Evolutionary conservation across 2,888 invertebrate species (phyloP).

Genomic region (Perithous albicinctus): DNA sequence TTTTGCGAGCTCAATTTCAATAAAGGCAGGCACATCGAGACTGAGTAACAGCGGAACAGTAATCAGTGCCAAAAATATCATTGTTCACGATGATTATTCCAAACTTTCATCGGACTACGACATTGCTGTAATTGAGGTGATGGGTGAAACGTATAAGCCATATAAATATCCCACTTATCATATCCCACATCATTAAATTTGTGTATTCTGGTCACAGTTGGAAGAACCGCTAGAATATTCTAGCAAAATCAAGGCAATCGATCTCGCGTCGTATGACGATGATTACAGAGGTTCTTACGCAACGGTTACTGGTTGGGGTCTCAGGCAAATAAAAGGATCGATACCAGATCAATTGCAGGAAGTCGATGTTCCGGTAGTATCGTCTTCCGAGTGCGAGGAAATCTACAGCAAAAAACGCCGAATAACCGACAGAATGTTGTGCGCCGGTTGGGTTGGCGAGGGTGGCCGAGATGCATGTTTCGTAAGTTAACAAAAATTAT

Average conservation of each 20-base stretch:
- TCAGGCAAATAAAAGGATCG: slow-evolving; percentile 70
- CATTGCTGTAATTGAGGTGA: slow-evolving; percentile 77
- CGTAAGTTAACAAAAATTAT: slow-evolving; percentile 84
- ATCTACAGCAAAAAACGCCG: slow-evolving; percentile 73
- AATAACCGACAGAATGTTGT: slow-evolving; percentile 87
- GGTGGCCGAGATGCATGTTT: slow-evolving; percentile 87
- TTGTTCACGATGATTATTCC: slow-evolving; percentile 77
- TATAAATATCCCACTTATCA: not conserved
- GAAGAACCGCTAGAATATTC: slow-evolving; percentile 71
- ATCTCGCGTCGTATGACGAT: slow-evolving; percentile 73
- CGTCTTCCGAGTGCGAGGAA: slow-evolving; percentile 73
- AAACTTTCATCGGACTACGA: slow-evolving; percentile 76
- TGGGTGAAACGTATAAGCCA: not conserved
- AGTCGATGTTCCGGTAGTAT: slow-evolving; percentile 78
- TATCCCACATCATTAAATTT: not conserved
- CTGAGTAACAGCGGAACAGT: slow-evolving; percentile 69
- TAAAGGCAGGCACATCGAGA: slow-evolving; percentile 71
- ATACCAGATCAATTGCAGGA: slow-evolving; percentile 75
- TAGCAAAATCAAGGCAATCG: slow-evolving; percentile 72
- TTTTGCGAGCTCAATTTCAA: slow-evolving; percentile 62
- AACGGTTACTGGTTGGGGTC: slow-evolving; percentile 81
- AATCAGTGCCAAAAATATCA: slow-evolving; percentile 68
- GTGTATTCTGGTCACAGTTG: slow-evolving; percentile 67
- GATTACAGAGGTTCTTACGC: slow-evolving; percentile 74
- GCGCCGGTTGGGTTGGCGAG: slow-evolving; percentile 87